Conservation (phyloP, 2,113 vertebrate species). For the Nicator chloris region DNA sequence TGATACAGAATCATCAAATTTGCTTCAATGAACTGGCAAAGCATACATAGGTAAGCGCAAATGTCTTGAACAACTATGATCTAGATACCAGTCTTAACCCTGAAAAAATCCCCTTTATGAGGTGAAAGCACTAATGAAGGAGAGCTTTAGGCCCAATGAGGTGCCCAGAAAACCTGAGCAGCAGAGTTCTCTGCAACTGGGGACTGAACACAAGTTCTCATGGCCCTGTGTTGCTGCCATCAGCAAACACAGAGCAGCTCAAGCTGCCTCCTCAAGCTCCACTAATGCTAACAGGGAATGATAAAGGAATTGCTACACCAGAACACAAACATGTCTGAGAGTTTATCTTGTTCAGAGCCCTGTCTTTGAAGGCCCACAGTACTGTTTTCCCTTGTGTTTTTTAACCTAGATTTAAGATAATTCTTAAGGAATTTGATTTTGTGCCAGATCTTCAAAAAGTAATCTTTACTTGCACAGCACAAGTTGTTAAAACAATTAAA, state of each 20-base stretch:
- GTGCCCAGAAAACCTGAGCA: background rate
- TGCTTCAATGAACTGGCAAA: background rate
- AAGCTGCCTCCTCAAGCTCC: background rate
- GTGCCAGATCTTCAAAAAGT: background rate
- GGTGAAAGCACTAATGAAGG: background rate
- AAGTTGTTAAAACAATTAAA: background rate
- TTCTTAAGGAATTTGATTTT: background rate
- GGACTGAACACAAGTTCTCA: accelerated
- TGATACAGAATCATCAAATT: background rate
- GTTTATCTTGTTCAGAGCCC: background rate
- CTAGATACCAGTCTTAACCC: background rate
- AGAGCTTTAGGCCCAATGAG: background rate
- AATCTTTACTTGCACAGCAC: background rate
- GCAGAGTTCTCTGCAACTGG: background rate
- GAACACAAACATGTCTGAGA: background rate
- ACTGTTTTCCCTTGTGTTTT: background rate
- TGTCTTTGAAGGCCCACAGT: background rate
- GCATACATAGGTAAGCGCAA: accelerated
- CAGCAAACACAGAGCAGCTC: background rate
- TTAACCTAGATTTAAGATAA: background rate
- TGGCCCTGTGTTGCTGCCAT: background rate
- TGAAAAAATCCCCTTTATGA: background rate
- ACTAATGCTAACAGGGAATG: too few relatives aligned
- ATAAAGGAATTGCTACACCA: background rate
- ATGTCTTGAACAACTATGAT: background rate